Evolutionary conservation across 2,113 vertebrate species (phyloP), one percentile per base, ranked within the genome.

Genomic region (Corvus moneduloides): DNA sequence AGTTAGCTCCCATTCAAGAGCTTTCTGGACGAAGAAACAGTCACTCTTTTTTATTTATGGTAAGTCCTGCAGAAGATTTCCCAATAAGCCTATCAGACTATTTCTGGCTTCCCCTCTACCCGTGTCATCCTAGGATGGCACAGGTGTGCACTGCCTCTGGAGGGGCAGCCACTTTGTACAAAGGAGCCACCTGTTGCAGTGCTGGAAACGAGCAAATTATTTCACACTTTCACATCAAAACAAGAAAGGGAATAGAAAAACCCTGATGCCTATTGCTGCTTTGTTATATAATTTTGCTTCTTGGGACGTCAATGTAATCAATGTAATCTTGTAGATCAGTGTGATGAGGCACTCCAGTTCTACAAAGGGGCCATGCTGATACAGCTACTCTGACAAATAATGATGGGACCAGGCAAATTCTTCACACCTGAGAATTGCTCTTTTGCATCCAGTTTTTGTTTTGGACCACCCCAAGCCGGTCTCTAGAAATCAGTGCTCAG

Each of bases 241-340:
- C 0, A 0, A 72, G 35, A 7, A 51, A 72, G 16, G 11, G 10
- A 82, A 41, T 30, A 41, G 18, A 46, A 14, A 61, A 56, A 59
- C 2, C 2, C 5, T 59, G 46, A 30, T 48, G 16, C 6, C 33
- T 68, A 7, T 56, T 2, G 18, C 14, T 1, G 1, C 7, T 83
- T 75, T 78, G 56, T 43, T 22, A 39, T 52, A 18, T 16, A 1
- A 5, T 64, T 84, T 68, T 75, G 0, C 13, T 56, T 63, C 27
- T 48, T 56, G 12, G 4, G 4, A 20, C 0, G 6, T 68, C 15
- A 37, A 2, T 59, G n/a, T 59, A 59, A 37, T 59, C n/a, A 37
- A 26, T 37, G n/a, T 26, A 59, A 59, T 37, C 58, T 59, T 37
- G 16, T 32, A 51, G 35, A 12, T 12, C 24, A 61, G 24, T 11